Conservation (phyloP, 2,888 invertebrate species). For the Mimumesa dahlbomi region DNA sequence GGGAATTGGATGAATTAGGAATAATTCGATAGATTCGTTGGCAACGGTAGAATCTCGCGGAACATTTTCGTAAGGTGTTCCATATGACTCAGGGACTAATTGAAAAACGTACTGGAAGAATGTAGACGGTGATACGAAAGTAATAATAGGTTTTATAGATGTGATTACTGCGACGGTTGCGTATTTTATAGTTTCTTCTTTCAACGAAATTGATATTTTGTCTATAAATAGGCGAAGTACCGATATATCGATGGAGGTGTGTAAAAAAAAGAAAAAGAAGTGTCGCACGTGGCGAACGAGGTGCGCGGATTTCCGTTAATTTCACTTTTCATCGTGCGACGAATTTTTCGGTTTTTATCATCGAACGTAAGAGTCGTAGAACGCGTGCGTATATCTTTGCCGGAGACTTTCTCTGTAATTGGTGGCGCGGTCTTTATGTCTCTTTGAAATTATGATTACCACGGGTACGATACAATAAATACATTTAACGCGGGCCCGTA, state of each 20-base stretch:
- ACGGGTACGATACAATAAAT: conserved; percentile 53
- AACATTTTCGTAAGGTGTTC: too few species aligned
- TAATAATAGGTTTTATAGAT: too few species aligned
- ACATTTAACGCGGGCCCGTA: conserved; percentile 36
- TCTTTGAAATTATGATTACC: conserved; percentile 57
- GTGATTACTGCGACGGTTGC: not conserved
- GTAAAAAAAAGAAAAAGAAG: too few species aligned
- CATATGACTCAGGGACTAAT: too few species aligned
- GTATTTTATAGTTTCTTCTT: not conserved
- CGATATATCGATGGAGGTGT: too few species aligned
- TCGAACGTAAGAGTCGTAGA: not conserved
- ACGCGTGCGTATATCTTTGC: not conserved
- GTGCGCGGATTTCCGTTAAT: conserved; percentile 31
- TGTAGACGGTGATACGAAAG: not conserved
- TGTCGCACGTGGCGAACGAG: conserved; percentile 2
- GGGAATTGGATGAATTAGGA: too few species aligned
- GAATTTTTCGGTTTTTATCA: conserved; percentile 18
- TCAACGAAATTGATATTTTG: not conserved
- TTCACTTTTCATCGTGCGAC: conserved; percentile 43
- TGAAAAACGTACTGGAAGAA: too few species aligned
- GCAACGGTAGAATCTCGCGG: too few species aligned
- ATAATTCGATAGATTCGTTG: too few species aligned
- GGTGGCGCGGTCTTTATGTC: conserved; percentile 37
- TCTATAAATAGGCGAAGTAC: not conserved
- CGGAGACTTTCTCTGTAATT: conserved; percentile 57